These are phyloP conservation scores for Synchiropus splendidus DNA, from an alignment of 2,113 vertebrate genomes.

Conservation along the genomic window DNA sequence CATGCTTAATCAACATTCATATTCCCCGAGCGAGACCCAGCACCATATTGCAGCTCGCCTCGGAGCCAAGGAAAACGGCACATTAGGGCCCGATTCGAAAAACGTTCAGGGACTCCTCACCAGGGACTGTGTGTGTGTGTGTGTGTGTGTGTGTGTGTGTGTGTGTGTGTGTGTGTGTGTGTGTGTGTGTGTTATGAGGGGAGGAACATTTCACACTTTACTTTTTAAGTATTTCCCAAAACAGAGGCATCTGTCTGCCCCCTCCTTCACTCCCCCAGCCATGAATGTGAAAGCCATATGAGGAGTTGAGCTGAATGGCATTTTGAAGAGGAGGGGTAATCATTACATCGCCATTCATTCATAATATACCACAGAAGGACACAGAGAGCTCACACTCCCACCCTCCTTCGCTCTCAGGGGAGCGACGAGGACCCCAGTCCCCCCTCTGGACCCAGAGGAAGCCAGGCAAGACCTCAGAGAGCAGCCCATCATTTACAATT, in stretches of 20 bases:
- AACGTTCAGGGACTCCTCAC: conserved; percentile 84
- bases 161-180: conserved; percentile 11
- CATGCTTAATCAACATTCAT: conserved; percentile 99
- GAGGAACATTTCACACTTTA: conserved; percentile 65
- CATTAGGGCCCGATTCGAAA: conserved; percentile 89
- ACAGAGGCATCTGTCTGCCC: conserved; percentile 83
- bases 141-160: conserved; percentile 38
- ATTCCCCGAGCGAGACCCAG: conserved; percentile 89
- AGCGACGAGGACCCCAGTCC: conserved; percentile 85
- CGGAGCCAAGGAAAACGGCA: conserved; percentile 94
- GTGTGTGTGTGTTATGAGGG: conserved; percentile 17
- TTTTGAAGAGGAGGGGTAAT: conserved; percentile 82
- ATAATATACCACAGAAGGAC: conserved; percentile 84
- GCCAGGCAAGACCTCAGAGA: conserved; percentile 81
- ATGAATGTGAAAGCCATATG: conserved; percentile 75
- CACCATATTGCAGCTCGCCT: conserved; percentile 99
- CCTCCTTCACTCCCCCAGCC: conserved; percentile 36
- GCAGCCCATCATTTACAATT: conserved; percentile 98
- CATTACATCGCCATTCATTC: conserved; percentile 98
- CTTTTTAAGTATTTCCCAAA: conserved; percentile 81
- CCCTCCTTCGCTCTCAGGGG: conserved; percentile 57
- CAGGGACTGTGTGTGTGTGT: conserved; percentile 64
- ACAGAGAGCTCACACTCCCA: conserved; percentile 66
- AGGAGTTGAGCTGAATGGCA: conserved; percentile 81
- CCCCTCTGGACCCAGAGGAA: conserved; percentile 77